Evolutionary conservation across 1,140 invertebrate species (phyloP).

Genomic region (Brachionus angularis): DNA sequence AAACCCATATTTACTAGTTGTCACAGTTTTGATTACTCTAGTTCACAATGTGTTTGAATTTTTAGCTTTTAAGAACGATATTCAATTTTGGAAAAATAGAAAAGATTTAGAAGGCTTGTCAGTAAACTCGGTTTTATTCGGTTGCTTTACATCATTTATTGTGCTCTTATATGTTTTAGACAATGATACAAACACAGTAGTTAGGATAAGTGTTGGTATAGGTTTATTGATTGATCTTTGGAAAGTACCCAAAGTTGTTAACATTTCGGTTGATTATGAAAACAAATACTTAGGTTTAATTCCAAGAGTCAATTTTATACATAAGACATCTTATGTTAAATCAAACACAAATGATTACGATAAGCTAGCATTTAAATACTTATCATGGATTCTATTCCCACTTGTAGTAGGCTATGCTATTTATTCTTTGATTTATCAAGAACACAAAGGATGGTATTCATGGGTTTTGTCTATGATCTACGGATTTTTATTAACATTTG

Average conservation of each 20-base stretch:
- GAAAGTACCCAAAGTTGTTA: constrained; percentile 91
- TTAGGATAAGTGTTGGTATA: constrained; percentile 75
- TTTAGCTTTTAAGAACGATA: constrained; percentile 98
- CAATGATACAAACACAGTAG: constrained; percentile 94
- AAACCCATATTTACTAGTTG: constrained; percentile 83
- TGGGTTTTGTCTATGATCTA: constrained; percentile 86
- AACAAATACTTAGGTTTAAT: constrained; percentile 16
- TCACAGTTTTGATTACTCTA: constrained; percentile 87
- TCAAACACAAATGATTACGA: constrained; percentile 39
- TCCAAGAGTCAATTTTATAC: constrained; percentile 1
- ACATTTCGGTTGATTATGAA: constrained; percentile 38
- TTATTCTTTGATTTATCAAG: constrained; percentile 92
- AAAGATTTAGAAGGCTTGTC: constrained; percentile 94
- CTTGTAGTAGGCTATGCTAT: constrained; percentile 83
- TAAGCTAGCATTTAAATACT: constrained; percentile 82
- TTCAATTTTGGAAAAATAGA: constrained; percentile 98
- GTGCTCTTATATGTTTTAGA: constrained; percentile 93
- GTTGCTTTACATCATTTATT: constrained; percentile 90
- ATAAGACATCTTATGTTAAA: constrained; percentile 26
- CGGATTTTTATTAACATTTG: constrained; percentile 95
- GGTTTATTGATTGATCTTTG: constrained; percentile 95
- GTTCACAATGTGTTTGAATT: constrained; percentile 97
- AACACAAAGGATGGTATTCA: constrained; percentile 97
- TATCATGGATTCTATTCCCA: constrained; percentile 92
- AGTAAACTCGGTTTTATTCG: constrained; percentile 96